These are phyloP conservation scores for Mungos mungo DNA, from an alignment of 2,113 vertebrate species.

Conservation along the genomic window DNA sequence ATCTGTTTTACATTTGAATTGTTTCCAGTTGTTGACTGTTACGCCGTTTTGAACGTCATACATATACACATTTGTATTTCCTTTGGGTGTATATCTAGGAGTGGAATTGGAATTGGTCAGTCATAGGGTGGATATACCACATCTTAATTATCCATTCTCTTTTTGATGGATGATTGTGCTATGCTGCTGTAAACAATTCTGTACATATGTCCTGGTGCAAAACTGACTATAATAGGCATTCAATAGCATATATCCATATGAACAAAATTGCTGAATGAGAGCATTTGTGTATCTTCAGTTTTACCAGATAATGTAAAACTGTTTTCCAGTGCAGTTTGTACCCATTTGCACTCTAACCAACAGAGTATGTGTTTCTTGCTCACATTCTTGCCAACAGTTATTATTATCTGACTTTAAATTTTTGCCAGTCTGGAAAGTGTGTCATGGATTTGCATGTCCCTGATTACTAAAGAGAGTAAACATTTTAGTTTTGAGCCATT, in stretches of 20 bases:
- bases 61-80: neutral
- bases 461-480: constrained; percentile 6
- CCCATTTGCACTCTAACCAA: neutral
- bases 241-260: neutral
- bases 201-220: neutral
- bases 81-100: neutral
- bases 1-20: neutral
- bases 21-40: neutral
- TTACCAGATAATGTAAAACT: neutral
- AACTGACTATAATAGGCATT: neutral
- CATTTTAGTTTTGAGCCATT: constrained; percentile 11
- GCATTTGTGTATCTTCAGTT: neutral
- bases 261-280: neutral
- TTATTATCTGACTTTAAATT: neutral
- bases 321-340: neutral
- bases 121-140: neutral
- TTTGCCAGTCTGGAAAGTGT: constrained; percentile 4
- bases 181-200: neutral
- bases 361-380: neutral
- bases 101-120: constrained; percentile 10
- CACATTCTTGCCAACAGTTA: neutral
- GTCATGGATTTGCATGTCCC: neutral
- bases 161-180: constrained; percentile 20
- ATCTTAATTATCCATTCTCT: neutral
- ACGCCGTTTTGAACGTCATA: neutral